phyloP scores from a whole-genome alignment of 2,888 invertebrate genomes.

The Drosophila leonis region DNA sequence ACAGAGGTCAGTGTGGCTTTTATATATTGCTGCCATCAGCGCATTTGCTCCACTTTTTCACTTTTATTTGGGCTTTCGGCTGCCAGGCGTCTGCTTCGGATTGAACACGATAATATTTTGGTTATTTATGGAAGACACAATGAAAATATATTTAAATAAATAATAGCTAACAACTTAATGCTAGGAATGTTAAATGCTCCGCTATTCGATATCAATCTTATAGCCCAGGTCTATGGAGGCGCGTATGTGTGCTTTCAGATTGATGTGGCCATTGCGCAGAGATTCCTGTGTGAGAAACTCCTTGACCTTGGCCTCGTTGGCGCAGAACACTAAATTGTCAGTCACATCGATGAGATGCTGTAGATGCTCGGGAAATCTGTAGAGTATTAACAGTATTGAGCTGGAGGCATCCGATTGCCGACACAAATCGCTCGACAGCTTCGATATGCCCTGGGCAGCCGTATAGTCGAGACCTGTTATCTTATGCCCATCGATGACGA shows the following conservation, averaged over 20 bases:
- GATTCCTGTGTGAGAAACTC: conserved; percentile 84
- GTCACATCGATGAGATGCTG: conserved; percentile 83
- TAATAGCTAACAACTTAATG: conserved; percentile 45
- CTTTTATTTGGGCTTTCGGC: conserved; percentile 48
- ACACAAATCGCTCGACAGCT: conserved; percentile 81
- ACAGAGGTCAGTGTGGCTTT: conserved; percentile 62
- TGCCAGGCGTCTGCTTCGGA: conserved; percentile 5
- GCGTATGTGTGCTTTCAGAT: conserved; percentile 84
- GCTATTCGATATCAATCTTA: conserved; percentile 83
- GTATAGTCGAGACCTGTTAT: conserved; percentile 90
- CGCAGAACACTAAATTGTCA: conserved; percentile 84
- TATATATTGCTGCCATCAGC: conserved; percentile 77
- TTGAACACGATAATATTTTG: conserved; percentile 23
- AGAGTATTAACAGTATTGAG: conserved; percentile 79
- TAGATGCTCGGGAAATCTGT: conserved; percentile 74
- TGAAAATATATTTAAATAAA: conserved; percentile 59
- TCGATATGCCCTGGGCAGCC: conserved; percentile 86
- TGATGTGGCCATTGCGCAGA: conserved; percentile 83
- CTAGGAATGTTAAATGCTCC: conserved; percentile 14
- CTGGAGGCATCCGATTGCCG: conserved; percentile 69
- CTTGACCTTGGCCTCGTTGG: conserved; percentile 77
- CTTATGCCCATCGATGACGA: conserved; percentile 89
- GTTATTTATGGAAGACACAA: conserved; percentile 16
- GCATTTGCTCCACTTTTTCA: conserved; percentile 68
- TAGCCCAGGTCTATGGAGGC: conserved; percentile 85